These are phyloP conservation scores for Hydrotaea diabolus DNA, from an alignment of 2,888 invertebrate genomes.

Conservation along the genomic window DNA sequence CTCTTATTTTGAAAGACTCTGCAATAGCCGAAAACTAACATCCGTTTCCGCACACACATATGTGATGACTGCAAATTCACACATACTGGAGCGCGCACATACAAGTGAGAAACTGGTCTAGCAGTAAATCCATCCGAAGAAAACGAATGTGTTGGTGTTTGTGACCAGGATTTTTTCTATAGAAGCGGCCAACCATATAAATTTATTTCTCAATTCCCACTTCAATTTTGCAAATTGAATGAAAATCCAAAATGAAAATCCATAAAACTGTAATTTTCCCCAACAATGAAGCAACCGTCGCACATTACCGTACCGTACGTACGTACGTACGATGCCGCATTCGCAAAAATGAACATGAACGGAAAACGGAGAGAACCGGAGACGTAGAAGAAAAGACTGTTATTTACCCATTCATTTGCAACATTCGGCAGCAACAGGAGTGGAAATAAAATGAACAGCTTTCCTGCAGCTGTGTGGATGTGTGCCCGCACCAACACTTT, in stretches of 20 bases:
- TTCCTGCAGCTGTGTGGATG: background rate
- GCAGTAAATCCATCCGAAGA: constrained; percentile 40
- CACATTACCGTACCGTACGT: background rate
- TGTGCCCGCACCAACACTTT: constrained; percentile 2
- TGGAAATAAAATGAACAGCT: constrained; percentile 5
- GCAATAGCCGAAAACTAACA: constrained; percentile 41
- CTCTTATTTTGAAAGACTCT: constrained; percentile 28
- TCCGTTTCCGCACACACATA: constrained; percentile 39
- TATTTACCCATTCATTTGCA: constrained; percentile 44
- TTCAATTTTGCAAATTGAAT: constrained; percentile 80
- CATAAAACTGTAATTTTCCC: constrained; percentile 70
- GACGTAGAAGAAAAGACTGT: constrained; percentile 48
- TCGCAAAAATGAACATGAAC: constrained; percentile 15
- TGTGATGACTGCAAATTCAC: constrained; percentile 39
- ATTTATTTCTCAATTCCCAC: constrained; percentile 80
- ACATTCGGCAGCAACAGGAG: constrained; percentile 17
- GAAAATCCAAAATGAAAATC: constrained; percentile 78
- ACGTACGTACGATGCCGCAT: constrained; percentile 18
- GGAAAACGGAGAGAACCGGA: constrained; percentile 44
- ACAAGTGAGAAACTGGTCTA: constrained; percentile 23
- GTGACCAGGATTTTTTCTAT: constrained; percentile 40
- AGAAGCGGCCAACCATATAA: constrained; percentile 62
- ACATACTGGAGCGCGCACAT: constrained; percentile 25
- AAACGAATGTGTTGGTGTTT: constrained; percentile 44
- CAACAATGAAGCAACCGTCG: constrained; percentile 46